Base-by-base conservation (phyloP, 2,888 invertebrate species). In the Drosophila merina region DNA sequence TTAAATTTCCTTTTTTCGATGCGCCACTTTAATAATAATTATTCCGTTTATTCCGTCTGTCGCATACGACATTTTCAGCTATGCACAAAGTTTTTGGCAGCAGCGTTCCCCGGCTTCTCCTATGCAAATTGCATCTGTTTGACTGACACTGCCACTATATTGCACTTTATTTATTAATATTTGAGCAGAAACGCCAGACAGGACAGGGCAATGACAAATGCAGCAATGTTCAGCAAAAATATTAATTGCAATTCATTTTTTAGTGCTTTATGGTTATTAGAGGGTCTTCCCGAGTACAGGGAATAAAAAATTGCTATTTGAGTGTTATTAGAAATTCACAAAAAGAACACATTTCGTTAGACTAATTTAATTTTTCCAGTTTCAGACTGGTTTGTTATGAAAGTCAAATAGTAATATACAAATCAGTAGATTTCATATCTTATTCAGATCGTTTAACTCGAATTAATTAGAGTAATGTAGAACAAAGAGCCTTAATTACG, bases 131-230 rank as follows among this genome's bases (percentile, higher is more conserved):
- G 50, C 40, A 63, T 49, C 28, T 62, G 45, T 47, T 30, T 42
- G 40, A 25, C 44, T 47, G 31, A 12, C 57, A 28, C 33, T 20
- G 12, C 31, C 12, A 67, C 64, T 54, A 64, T 67, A 64, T 64
- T 57, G 59, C 59, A 70, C 59, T 68, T 59, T 70, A 59, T 68
- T 70, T 68, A 59, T 70, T 51, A 40, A 70, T 70, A 30, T 71
- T 70, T 70, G 51, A 68, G 38, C 30, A 36, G 36, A 52, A 36
- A 54, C 30, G 30, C 52, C 30, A n/a, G 33, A 42, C 47, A 30
- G 62, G 62, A 42, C 33, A 42, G 48, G 62, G 31, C 62, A 42
- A 28, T 51, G 63, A 63, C 63, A 66, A 45, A 45, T 54, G 64
- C 12, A 44, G n/a, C 36, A 45, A 36, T 67, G 10, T 54, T 25